Conservation (phyloP, 1,140 invertebrate genomes). For the Hyphantria cunea region DNA sequence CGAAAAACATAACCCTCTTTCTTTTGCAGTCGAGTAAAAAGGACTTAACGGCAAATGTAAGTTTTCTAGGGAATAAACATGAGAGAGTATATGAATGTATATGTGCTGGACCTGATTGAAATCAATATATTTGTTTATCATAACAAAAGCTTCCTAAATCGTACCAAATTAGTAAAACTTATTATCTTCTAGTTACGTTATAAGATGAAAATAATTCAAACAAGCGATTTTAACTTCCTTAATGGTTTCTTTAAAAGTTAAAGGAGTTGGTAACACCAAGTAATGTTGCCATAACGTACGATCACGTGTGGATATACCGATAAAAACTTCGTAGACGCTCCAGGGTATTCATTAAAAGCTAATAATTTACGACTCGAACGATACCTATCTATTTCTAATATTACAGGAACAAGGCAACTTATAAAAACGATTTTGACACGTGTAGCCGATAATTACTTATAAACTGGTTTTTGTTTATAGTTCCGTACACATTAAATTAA, state of each 20-base stretch:
- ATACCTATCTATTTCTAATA: slow-evolving; percentile 11
- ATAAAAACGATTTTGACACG: slow-evolving; percentile 10
- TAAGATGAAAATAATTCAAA: too few species aligned
- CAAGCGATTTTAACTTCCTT: slow-evolving; percentile 49
- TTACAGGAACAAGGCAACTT: slow-evolving; percentile 14
- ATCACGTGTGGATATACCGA: slow-evolving; percentile 58
- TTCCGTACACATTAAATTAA: slow-evolving; percentile 11
- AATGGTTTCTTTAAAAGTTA: slow-evolving; percentile 51
- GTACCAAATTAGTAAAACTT: too few species aligned
- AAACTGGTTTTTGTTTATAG: background rate
- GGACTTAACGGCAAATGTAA: too few species aligned
- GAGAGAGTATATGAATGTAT: too few species aligned
- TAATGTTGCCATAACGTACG: slow-evolving; percentile 49
- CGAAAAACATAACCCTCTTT: too few species aligned
- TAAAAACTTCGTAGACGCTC: slow-evolving; percentile 69
- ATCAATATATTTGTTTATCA: too few species aligned
- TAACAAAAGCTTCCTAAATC: too few species aligned
- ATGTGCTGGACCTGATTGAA: too few species aligned
- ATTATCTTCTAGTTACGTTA: too few species aligned
- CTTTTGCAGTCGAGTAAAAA: too few species aligned
- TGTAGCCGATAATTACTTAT: background rate
- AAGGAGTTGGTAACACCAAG: slow-evolving; percentile 33
- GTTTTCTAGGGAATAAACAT: too few species aligned
- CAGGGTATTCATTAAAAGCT: slow-evolving; percentile 42
- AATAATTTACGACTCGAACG: slow-evolving; percentile 42